phyloP scores from a whole-genome alignment of 2,797 vertebrate species.

The Sitta carolinensis region DNA sequence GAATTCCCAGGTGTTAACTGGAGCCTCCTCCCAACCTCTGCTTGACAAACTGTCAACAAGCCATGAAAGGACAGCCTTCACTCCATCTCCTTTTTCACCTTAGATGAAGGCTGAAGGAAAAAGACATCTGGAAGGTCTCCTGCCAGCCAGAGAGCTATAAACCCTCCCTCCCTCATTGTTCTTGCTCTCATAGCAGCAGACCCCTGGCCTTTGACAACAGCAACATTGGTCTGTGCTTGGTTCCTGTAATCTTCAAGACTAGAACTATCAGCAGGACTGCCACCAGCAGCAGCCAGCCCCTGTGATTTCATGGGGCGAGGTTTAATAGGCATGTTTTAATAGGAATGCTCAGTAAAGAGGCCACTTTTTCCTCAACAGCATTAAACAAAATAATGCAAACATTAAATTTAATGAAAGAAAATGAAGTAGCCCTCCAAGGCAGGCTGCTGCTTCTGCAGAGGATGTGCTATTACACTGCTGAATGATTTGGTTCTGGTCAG shows the following conservation, averaged over 20 bases:
- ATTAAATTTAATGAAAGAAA: neutral
- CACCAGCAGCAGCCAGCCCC: neutral
- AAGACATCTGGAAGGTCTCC: neutral
- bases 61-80: neutral
- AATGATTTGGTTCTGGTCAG: neutral
- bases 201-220: neutral
- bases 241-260: neutral
- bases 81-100: neutral
- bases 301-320: neutral
- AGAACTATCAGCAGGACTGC: neutral
- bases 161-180: neutral
- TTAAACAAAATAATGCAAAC: neutral
- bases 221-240: rapidly evolving
- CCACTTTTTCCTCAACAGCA: neutral
- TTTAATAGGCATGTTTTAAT: neutral
- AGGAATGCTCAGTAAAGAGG: neutral
- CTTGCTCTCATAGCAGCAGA: neutral
- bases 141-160: neutral
- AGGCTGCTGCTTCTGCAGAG: neutral
- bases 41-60: neutral
- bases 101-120: neutral
- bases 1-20: neutral
- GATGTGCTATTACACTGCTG: neutral
- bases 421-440: neutral
- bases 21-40: neutral